Evolutionary conservation across 1,140 invertebrate genomes (phyloP).

Genomic region (Hestina assimilis): DNA sequence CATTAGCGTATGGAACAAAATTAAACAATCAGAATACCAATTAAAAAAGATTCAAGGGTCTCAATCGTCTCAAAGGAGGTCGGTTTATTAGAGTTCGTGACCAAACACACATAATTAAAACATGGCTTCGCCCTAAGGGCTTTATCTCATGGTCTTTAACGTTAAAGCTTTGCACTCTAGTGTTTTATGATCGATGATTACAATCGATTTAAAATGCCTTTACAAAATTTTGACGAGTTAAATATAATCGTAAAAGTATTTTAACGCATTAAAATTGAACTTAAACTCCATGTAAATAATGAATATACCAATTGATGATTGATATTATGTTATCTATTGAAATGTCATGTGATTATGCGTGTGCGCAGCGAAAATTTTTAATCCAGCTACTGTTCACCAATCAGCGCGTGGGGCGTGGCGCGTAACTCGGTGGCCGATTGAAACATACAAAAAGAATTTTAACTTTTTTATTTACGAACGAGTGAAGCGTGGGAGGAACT

Average conservation of each 20-base stretch:
- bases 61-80: constrained; percentile 22
- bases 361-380: constrained; percentile 32
- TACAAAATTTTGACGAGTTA: neutral
- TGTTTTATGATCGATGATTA: constrained; percentile 20
- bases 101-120: constrained; percentile 36
- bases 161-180: constrained; percentile 8
- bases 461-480: constrained; percentile 52
- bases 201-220: constrained; percentile 9
- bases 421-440: constrained; percentile 66
- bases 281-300: no score
- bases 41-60: constrained; percentile 14
- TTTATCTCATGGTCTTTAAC: constrained; percentile 25
- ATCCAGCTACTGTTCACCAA: constrained; percentile 63
- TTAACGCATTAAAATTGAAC: no score
- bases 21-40: constrained; percentile 26
- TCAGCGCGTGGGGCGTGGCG: constrained; percentile 55
- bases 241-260: no score
- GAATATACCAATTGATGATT: no score
- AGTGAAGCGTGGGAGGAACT: constrained; percentile 60
- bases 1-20: constrained; percentile 1
- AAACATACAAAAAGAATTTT: constrained; percentile 58
- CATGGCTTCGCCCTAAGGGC: constrained; percentile 22
- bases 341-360: constrained; percentile 7
- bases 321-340: constrained; percentile 17
- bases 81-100: constrained; percentile 27